Base-by-base conservation (phyloP, 2,797 vertebrate genomes). In the Bradypus variegatus region DNA sequence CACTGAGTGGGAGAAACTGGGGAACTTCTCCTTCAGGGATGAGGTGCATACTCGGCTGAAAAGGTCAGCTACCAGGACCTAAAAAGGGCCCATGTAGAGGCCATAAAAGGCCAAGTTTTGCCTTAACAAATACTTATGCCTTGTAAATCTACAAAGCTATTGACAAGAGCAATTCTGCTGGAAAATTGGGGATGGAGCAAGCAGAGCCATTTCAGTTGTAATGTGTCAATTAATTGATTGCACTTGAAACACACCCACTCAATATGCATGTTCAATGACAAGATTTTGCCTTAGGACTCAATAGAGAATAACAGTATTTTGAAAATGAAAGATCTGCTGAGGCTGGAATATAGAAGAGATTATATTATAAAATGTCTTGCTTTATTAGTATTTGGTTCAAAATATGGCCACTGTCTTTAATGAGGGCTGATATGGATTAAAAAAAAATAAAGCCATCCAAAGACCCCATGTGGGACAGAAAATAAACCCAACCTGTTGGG, bases 271-370 rank as follows among this genome's bases (percentile, higher is more conserved):
- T 82, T 90, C 82, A 36, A 31, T 80, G 81, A 86, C 62, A 77
- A 88, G 84, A 64, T 65, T 89, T 94, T 91, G 80, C 92, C 89
- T 93, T 64, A 92, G 91, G 93, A 84, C 85, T 95, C 88, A 83
- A 81, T 3, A 80, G 82, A 88, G n/a, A 92, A 80, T 83, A 88
- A 78, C 8, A 15, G 48, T 48, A 31, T 41, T 69, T 87, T 92
- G 91, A 69, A 93, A 93, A 93, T 16, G 67, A 89, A 89, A 95
- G 62, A 50, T 82, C 58, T 58, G 6, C 67, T 89, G 58, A 73
- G 84, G 81, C 67, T 50, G 76, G 60, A 82, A 48, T 31, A 31
- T 65, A 87, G 89, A 90, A 86, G 62, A 93, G 70, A 78, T 87
- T 75, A 53, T 64, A 55, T 95, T 91, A 92, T 6, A 41, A 81